These are phyloP conservation scores for Hyposmocoma kahamanoa DNA, from an alignment of 1,140 invertebrate species.

Conservation along the genomic window DNA sequence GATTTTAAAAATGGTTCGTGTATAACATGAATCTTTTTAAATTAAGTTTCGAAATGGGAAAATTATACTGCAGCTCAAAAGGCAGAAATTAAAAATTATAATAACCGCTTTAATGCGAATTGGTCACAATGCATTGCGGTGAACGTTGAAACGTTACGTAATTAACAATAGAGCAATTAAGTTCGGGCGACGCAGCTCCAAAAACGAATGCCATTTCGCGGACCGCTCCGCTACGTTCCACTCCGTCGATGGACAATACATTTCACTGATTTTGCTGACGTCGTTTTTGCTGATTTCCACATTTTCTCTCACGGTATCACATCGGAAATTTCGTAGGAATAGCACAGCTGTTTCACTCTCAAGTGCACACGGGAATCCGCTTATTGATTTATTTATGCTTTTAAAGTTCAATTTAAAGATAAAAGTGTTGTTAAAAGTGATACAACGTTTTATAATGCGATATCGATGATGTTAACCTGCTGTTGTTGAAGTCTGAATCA, in stretches of 20 bases:
- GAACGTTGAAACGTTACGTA: slow-evolving; percentile 63
- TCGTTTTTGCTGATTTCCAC: slow-evolving; percentile 43
- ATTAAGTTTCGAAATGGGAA: no score
- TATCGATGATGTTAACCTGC: no score
- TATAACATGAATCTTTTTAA: no score
- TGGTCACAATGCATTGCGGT: slow-evolving; percentile 53
- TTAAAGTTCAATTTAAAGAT: background rate
- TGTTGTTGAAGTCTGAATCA: background rate
- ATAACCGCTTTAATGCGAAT: slow-evolving; percentile 42
- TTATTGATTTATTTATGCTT: background rate
- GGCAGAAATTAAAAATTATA: slow-evolving; percentile 55
- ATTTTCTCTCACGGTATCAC: slow-evolving; percentile 19
- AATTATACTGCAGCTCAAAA: no score
- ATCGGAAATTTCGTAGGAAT: slow-evolving; percentile 7
- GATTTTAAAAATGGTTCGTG: no score
- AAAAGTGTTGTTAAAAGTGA: background rate
- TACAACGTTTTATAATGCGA: background rate
- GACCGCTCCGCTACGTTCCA: slow-evolving; percentile 31
- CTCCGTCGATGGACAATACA: slow-evolving; percentile 45
- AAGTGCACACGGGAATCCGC: background rate
- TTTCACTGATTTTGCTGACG: slow-evolving; percentile 63
- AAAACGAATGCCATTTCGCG: slow-evolving; percentile 60
- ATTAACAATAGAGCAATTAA: slow-evolving; percentile 73
- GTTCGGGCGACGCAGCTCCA: slow-evolving; percentile 45
- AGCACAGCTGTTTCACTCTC: slow-evolving; percentile 5